Conservation (phyloP, 92 coral and sea anemone species). For the Phenganax stokvisi region DNA sequence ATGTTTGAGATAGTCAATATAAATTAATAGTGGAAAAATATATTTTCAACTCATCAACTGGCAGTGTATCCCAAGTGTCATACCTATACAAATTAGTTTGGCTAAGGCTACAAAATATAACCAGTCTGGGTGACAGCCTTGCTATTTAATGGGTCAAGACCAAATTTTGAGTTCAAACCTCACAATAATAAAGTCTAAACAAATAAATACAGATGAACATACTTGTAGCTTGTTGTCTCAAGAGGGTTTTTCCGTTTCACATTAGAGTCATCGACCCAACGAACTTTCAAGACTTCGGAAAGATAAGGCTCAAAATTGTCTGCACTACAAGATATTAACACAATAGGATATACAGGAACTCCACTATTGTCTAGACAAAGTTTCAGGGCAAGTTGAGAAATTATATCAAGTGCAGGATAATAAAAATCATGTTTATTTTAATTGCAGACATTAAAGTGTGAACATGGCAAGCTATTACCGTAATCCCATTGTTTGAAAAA, state of each 20-base stretch:
- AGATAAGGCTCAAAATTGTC: slow-evolving; percentile 87
- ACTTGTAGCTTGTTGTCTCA: slow-evolving; percentile 74
- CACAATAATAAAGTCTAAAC: background rate
- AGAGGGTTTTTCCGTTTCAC: slow-evolving; percentile 75
- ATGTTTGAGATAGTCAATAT: no score
- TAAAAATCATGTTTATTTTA: background rate
- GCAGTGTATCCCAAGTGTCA: no score
- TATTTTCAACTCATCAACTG: no score
- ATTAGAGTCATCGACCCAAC: slow-evolving; percentile 79
- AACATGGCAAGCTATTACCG: background rate
- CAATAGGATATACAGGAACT: slow-evolving; percentile 34
- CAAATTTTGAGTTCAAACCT: background rate
- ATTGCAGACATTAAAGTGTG: background rate
- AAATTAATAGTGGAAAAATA: no score
- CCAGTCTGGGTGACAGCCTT: no score
- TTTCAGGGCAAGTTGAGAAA: background rate
- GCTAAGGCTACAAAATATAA: no score
- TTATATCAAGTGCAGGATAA: background rate
- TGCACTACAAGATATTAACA: slow-evolving; percentile 60
- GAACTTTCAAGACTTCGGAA: slow-evolving; percentile 83
- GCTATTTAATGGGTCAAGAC: no score
- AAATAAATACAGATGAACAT: background rate
- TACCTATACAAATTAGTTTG: no score
- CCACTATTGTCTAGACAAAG: background rate
- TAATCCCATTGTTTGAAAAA: no score